Base-by-base conservation (phyloP, 2,797 vertebrate genomes). In the Acanthurus lineatus region DNA sequence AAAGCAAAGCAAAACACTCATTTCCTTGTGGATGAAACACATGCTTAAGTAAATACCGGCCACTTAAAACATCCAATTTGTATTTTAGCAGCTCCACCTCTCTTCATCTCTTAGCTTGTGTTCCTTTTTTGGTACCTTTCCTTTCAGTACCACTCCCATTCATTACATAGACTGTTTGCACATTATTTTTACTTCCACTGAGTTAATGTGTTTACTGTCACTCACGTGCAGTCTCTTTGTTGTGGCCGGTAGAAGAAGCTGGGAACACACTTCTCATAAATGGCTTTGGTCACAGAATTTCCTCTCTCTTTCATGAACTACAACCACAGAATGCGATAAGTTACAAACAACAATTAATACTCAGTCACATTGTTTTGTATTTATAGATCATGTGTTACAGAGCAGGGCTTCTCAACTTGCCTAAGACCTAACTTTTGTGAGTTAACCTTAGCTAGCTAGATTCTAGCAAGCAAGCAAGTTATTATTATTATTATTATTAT, bases 261-360 rank as follows among this genome's bases (percentile, higher is more conserved):
- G n/a, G 97, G 97, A 10, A 98, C 89, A 51, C 87, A 93, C 0
- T 96, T 96, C 92, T 98, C 97, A 9, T 94, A 98, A 81, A 94
- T 91, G 65, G 93, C 90, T 91, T 96, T 97, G 77, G 92, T 94
- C 52, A 65, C 91, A 77, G 92, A 84, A 77, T 98, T 98, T 4
- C 97, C 97, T 0, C 86, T 93, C 58, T 86, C 85, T 62, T 66
- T 94, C 97, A 98, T 97, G 85, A 96, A 96, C 97, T 98, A 90
- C 76, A 95, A 94, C 20, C 54, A 75, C 61, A 86, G 35, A 5
- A 51, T 59, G 61, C 61, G 9, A 40, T 74, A 64, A 3, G 32
- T 20, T 35, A 56, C 0, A 56, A 42, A 28, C 1, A 44, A 12
- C 0, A 47, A 38, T 3, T 19, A 3, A 20, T 22, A 65, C 49